phyloP scores from a whole-genome alignment of 2,113 vertebrate genomes.

The Telmatochromis bifrenatus region DNA sequence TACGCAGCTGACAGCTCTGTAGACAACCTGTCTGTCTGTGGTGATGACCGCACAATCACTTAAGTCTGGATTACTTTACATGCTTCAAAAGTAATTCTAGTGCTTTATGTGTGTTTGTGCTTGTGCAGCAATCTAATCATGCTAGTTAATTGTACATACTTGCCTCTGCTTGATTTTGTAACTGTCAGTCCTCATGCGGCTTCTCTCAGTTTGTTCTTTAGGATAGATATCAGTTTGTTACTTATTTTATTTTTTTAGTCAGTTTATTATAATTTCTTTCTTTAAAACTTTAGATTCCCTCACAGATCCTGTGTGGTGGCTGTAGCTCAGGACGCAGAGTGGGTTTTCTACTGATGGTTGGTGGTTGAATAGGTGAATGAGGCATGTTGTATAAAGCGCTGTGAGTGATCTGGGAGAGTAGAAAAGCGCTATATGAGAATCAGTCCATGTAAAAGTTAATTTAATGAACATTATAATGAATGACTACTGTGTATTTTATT shows the following conservation, averaged over 20 bases:
- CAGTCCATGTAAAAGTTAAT: neutral
- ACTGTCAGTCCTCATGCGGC: neutral
- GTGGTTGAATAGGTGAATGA: neutral
- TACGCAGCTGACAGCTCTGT: constrained; percentile 7
- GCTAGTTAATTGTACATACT: neutral
- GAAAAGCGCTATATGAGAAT: neutral
- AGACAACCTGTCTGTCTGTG: constrained; percentile 8
- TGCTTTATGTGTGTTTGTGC: neutral
- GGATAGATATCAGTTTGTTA: neutral
- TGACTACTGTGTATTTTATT: neutral
- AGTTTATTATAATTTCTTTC: neutral
- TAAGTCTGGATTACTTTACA: constrained; percentile 28
- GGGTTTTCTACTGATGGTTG: neutral
- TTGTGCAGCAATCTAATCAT: constrained; percentile 27
- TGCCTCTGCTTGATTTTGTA: neutral
- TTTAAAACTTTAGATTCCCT: neutral
- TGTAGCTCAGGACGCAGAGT: neutral
- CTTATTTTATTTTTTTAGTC: neutral
- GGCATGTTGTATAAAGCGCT: neutral
- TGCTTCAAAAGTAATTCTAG: constrained; percentile 2
- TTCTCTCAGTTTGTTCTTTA: neutral
- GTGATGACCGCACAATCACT: constrained; percentile 25
- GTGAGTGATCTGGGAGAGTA: neutral
- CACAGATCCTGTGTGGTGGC: neutral
- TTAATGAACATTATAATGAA: neutral